Base-by-base conservation (phyloP, 2,797 vertebrate genomes). In the Pempheris klunzingeri region DNA sequence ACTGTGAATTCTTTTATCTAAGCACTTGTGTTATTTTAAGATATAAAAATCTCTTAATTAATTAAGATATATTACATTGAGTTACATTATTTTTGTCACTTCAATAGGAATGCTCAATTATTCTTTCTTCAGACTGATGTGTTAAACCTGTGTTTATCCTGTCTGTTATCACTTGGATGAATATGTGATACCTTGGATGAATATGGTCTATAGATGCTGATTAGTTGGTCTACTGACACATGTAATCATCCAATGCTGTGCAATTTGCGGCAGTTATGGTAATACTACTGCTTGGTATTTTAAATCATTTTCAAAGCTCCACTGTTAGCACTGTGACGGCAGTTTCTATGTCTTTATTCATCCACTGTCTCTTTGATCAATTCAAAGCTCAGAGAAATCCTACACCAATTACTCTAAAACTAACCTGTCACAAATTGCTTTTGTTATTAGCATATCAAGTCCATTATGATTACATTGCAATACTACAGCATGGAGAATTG, bases 341-440 rank as follows among this genome's bases (percentile, higher is more conserved):
- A 52, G 54, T 60, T 73, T 84, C 78, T 49, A 5, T 30, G 59
- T 75, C 83, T 86, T 70, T 66, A 64, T 84, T 82, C 77, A 81
- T 67, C 63, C 61, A 38, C 44, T 54, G 71, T 57, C 26, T 60
- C 77, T 90, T 90, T 90, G 82, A 91, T 91, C 77, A 74, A 58
- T 76, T 86, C 32, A 70, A 62, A 57, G 74, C 83, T 83, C 47
- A 70, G 69, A 78, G 61, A 81, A 85, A 85, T 82, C 71, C 52
- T 34, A 44, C 75, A 62, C 66, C 77, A 89, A 87, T 78, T 82
- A 80, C 71, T 83, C 59, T 65, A 65, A 86, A 86, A 86, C 77
- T 64, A 74, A 87, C 85, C 88, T 87, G 86, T 83, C 85, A 85
- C 64, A 80, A 83, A 84, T 80, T 71, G 80, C 81, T 82, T 90